Base-by-base conservation (phyloP, 2,888 invertebrate species). In the Himalopsyche anomala region DNA sequence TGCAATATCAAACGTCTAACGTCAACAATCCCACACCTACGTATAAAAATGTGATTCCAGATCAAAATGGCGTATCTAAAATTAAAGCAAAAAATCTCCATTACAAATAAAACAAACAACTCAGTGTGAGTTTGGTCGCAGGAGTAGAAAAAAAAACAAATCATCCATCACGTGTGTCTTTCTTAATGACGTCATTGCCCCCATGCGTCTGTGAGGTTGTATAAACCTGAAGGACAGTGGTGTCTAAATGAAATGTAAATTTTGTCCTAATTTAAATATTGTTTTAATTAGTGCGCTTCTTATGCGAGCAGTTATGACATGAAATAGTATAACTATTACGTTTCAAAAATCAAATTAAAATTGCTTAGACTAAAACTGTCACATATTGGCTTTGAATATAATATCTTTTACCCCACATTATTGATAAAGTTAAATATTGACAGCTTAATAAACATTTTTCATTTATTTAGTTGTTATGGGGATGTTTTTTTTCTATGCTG, bases 161-260 rank as follows among this genome's bases (percentile, higher is more conserved):
- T 85, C 80, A 85, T 80, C 81, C 84, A 62, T 81, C 80, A 56
- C 28, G 28, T 54, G 45, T 80, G 85, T 45, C 74, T 54, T 55
- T 80, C 79, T 42, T 55, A 83, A 74, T 85, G 85, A 85, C 85
- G 85, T 83, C 85, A 85, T 82, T 69, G 85, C 80, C 74, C 80
- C 85, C 56, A 83, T 74, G 36, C 74, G 74, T 74, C 74, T 74
- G 36, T 12, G 74, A 74, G 74, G 74, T 38, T 74, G 19, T 74
- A 74, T 74, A 74, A 74, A 74, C 74, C 74, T 74, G 74, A 38
- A 15, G 12, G 74, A 9, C 74, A 74, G 74, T 74, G 74, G 74
- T 12, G 74, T 51, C 51, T 51, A 15, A 15, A 51, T 51, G 2
- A 9, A 45, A 51, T 51, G 4, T 12, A 15, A 15, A 51, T 15